Evolutionary conservation across 2,113 vertebrate species (phyloP), one percentile per base, ranked within the genome.

Genomic region (Syrmaticus mikado): DNA sequence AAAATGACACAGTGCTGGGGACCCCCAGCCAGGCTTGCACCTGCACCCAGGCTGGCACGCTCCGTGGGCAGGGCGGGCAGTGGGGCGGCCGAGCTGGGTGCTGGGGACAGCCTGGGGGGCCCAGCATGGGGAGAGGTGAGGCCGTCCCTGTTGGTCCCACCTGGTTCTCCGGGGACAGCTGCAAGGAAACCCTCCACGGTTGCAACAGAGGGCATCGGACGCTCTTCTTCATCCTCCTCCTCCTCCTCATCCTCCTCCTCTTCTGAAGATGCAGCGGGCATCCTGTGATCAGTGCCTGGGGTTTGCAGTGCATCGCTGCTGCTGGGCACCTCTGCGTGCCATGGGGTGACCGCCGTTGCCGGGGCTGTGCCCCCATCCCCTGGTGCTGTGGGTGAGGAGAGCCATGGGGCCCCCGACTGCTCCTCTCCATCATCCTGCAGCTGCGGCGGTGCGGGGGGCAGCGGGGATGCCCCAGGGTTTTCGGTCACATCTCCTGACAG

Each of bases 61-160:
- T 97, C 97, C 3, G 96, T 97, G 70, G 98, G 96, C 68, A 97
- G 85, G n/a, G 93, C 94, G 20, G 97, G 97, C 68, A 75, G 92
- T 83, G 96, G 71, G 88, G 78, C 22, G 9, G 68, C 68, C 6
- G 94, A 71, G 58, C 79, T 85, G 87, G 94, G 58, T 2, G 3
- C 25, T 46, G 84, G 87, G 83, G 87, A 79, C 89, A 45, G 97
- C 94, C 62, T 83, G 0, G 87, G 74, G 58, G 28, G 43, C 61
- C 46, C 70, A 10, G 76, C 10, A 6, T 1, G 52, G 64, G 90
- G 65, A 65, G 95, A 82, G 52, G 88, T 41, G 88, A 92, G 55
- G 43, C 45, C 83, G 24, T 85, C 82, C 67, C 90, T 90, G 80
- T 2, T 83, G 79, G 92, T 94, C 92, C 82, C 77, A 90, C 93